Percentiles rank a stretch among this genome's conserved stretches.
Evolutionary conservation across 2,888 invertebrate species (phyloP).

Genomic region (Epistrophella euchroma): DNA sequence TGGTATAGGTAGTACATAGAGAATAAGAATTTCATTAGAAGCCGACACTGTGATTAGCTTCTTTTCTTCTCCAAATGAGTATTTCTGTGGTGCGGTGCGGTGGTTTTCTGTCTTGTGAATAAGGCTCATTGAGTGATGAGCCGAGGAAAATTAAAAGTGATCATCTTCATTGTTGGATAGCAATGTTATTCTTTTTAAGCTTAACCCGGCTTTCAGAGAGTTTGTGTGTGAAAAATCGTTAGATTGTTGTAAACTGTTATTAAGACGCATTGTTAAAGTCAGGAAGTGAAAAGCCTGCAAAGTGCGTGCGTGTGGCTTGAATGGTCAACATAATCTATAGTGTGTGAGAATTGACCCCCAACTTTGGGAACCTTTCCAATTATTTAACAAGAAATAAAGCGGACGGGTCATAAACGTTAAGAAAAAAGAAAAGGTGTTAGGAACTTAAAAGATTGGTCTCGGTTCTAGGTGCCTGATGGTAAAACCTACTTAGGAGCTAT

Average conservation of each 20-base stretch:
- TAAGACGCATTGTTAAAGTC: constrained; percentile 44
- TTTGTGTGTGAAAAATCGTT: constrained; percentile 22
- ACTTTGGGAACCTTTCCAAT: constrained; percentile 40
- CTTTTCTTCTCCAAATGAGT: constrained; percentile 54
- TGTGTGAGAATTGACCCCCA: constrained; percentile 64
- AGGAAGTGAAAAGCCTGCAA: constrained; percentile 64
- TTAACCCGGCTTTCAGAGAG: constrained; percentile 4
- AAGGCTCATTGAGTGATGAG: constrained; percentile 60
- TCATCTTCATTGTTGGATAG: constrained; percentile 62
- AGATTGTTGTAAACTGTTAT: constrained; percentile 48
- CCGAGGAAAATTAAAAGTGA: constrained; percentile 65
- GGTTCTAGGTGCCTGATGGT: neutral
- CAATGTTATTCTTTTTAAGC: constrained; percentile 1
- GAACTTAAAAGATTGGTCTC: constrained; percentile 39
- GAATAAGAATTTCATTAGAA: constrained; percentile 48
- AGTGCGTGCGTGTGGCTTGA: constrained; percentile 50
- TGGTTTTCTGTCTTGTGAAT: constrained; percentile 16
- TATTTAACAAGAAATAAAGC: constrained; percentile 43
- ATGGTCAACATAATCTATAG: constrained; percentile 2
- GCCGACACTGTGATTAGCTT: constrained; percentile 54
- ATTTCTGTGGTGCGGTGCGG: too few relatives aligned
- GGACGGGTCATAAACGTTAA: constrained; percentile 1
- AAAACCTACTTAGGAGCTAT: neutral
- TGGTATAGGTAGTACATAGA: neutral
- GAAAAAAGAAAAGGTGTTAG: constrained; percentile 50